Conservation (phyloP, 2,113 vertebrate species). For the Ceyx melanurus region DNA sequence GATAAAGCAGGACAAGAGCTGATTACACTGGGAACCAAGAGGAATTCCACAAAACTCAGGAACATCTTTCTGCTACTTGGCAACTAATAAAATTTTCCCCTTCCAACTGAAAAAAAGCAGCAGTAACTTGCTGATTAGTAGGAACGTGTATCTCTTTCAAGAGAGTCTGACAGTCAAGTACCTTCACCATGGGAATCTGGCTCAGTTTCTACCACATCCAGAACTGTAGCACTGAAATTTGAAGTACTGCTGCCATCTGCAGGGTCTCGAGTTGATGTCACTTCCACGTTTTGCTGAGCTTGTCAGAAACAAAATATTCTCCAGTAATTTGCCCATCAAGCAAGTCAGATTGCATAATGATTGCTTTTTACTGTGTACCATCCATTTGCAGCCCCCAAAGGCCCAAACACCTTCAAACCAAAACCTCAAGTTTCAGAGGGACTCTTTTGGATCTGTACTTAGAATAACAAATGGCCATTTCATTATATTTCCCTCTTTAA, state of each 20-base stretch:
- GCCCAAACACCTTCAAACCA: neutral
- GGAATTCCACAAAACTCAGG: neutral
- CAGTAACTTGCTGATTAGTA: neutral
- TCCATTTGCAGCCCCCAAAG: neutral
- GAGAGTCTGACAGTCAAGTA: neutral
- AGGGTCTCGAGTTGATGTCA: slow-evolving; percentile 56
- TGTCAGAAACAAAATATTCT: neutral
- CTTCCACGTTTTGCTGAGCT: neutral
- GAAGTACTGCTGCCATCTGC: slow-evolving; percentile 82
- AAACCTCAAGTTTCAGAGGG: neutral
- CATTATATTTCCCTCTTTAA: neutral
- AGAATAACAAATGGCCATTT: neutral
- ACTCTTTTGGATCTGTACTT: neutral
- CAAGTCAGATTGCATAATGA: neutral
- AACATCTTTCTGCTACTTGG: neutral
- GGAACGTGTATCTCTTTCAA: neutral
- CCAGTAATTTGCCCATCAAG: neutral
- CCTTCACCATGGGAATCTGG: neutral
- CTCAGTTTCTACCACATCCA: neutral
- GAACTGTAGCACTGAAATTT: slow-evolving; percentile 58
- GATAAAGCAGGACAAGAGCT: neutral
- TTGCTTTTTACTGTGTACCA: neutral
- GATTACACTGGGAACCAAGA: neutral
- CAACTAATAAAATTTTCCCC: neutral
- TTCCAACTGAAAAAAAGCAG: neutral